Percentiles rank a stretch among this genome's conserved stretches.
These are phyloP conservation scores for Clavelina lepadiformis DNA, from an alignment of 23 tunicate species.

Conservation along the genomic window DNA sequence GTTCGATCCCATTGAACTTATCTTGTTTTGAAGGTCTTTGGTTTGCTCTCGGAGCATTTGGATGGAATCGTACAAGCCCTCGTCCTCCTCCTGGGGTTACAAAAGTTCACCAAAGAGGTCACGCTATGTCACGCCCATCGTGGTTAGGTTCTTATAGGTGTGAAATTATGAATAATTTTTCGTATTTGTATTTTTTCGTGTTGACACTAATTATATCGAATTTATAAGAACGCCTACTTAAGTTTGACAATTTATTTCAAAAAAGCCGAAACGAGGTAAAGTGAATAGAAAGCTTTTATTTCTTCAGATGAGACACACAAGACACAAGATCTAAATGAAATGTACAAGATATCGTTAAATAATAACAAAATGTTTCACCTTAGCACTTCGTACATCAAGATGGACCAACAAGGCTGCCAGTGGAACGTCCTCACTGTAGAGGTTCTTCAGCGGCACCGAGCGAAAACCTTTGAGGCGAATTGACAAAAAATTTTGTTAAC, in stretches of 20 bases:
- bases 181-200: too few species aligned
- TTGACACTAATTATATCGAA: too few species aligned
- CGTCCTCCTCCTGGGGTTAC: conserved; percentile 59
- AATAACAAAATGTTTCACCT: conserved; percentile 11
- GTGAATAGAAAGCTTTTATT: too few species aligned
- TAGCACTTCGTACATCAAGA: conserved; percentile 51
- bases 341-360: background rate
- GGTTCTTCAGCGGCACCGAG: conserved; percentile 70
- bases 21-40: conserved; percentile 40
- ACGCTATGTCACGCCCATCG: background rate
- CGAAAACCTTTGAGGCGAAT: conserved; percentile 43
- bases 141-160: background rate
- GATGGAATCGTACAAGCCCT: conserved; percentile 42
- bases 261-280: too few species aligned
- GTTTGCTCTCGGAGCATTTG: conserved; percentile 58
- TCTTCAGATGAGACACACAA: too few species aligned
- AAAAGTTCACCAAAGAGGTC: background rate
- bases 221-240: too few species aligned
- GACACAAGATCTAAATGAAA: background rate
- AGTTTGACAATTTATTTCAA: too few species aligned
- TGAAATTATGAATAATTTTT: too few species aligned
- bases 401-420: conserved; percentile 79
- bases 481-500: conserved; percentile 2
- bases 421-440: conserved; percentile 49
- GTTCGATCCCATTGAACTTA: conserved; percentile 5